phyloP scores from a whole-genome alignment of 37 sponge, comb jelly and placozoan species.

The Halisarca cf. caerulea region DNA sequence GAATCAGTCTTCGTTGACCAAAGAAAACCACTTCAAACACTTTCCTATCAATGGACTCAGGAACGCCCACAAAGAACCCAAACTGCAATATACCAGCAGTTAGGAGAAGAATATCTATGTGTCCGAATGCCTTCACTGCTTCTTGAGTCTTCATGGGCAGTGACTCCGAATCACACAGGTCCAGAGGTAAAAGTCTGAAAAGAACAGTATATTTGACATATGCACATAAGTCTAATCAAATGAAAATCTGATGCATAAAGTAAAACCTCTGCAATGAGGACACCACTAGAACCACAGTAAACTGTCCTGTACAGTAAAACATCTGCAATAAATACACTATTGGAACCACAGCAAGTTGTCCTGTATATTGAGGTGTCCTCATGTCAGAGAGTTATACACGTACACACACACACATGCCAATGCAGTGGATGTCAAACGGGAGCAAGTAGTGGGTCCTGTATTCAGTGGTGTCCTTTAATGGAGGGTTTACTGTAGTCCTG shows the following conservation, averaged over 20 bases:
- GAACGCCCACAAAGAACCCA: conserved; percentile 53
- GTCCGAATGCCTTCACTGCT: conserved; percentile 52
- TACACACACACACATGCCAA: neutral
- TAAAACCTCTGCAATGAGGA: too few relatives aligned
- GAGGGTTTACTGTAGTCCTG: too few relatives aligned
- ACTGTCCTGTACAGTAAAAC: too few relatives aligned
- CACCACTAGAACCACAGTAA: too few relatives aligned
- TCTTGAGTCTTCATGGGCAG: conserved; percentile 38
- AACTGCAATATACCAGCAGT: conserved; percentile 82
- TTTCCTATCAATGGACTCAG: too few relatives aligned
- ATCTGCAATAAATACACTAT: too few relatives aligned
- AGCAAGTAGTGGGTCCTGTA: too few relatives aligned
- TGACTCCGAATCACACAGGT: conserved; percentile 51
- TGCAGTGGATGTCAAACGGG: too few relatives aligned
- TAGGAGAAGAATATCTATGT: conserved; percentile 73
- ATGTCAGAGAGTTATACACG: too few relatives aligned
- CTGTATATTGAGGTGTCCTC: too few relatives aligned
- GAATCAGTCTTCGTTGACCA: conserved; percentile 63
- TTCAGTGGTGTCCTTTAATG: too few relatives aligned
- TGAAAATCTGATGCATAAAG: neutral
- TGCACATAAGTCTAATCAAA: neutral
- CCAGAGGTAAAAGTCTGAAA: conserved; percentile 52
- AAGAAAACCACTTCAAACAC: conserved; percentile 87
- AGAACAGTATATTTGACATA: neutral
- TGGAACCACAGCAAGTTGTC: too few relatives aligned